Evolutionary conservation across 1,140 invertebrate genomes (phyloP), one percentile per base, ranked within the genome.

Genomic region (Muscidifurax raptorellus): DNA sequence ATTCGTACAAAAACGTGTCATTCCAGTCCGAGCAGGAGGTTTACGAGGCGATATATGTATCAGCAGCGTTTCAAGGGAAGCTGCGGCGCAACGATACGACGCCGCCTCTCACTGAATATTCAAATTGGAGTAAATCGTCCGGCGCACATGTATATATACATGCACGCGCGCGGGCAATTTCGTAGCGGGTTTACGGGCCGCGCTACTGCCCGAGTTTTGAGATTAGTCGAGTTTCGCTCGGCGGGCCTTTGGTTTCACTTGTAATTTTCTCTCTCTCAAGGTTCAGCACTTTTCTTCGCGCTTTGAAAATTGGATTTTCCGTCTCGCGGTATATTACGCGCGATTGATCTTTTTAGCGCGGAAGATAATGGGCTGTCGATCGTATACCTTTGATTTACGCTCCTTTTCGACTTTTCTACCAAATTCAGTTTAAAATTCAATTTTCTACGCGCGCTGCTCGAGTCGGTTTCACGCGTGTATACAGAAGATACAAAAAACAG

Each of bases 181-280:
- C 5, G 27, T 28, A 28, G 12, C 9, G 13, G 27, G 52, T 36
- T 78, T 66, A 78, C 30, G 52, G 52, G 52, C 5, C 18, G 76
- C 76, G 76, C 76, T 78, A 78, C 76, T 78, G 76, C 52, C 76
- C 76, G 28, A 64, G 44, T 78, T 78, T 64, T 72, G 32, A 7
- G 30, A 72, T 36, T 72, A 18, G 30, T 32, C 15, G 71, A 18
- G 28, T 69, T 69, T 69, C 67, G 67, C 22, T n/a, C 67, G 67
- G 67, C 15, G 32, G 32, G 22, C n/a, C 15, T 72, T 36, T 28
- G 18, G 71, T 72, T 72, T 72, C 71, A 72, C 71, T 30, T 5
- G 52, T 72, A 72, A 72, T 36, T 72, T 71, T 71, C 25, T 67
- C 25, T 67, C n/a, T 28, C 27, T 67, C 66, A 25, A 64, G 36